phyloP scores from a whole-genome alignment of 2,888 invertebrate species.

The Drosophila pullipes region DNA sequence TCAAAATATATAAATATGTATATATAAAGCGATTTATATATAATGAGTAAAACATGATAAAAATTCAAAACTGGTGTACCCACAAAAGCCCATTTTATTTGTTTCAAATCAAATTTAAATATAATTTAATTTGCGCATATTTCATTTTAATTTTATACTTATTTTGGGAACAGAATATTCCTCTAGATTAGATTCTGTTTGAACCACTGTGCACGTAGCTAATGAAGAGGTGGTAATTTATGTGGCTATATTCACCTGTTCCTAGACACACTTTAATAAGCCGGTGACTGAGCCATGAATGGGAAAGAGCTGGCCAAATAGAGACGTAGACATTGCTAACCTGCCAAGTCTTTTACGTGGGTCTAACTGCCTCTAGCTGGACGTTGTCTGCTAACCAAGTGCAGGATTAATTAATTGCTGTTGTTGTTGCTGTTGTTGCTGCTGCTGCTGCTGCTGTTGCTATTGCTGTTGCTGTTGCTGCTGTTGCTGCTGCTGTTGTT shows the following conservation, averaged over 20 bases:
- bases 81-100: too few relatives aligned
- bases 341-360: slow-evolving; percentile 46
- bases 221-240: slow-evolving; percentile 83
- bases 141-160: not conserved
- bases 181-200: not conserved
- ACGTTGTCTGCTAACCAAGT: slow-evolving; percentile 60
- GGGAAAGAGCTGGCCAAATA: slow-evolving; percentile 58
- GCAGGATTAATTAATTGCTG: slow-evolving; percentile 78
- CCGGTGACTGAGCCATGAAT: slow-evolving; percentile 64
- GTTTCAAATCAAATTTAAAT: not conserved
- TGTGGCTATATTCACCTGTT: slow-evolving; percentile 76
- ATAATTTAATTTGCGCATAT: not conserved
- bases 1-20: not conserved
- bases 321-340: slow-evolving; percentile 48
- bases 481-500: slow-evolving; percentile 8
- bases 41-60: not conserved
- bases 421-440: slow-evolving; percentile 15
- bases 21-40: not conserved
- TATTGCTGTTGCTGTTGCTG: slow-evolving; percentile 3
- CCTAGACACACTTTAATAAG: slow-evolving; percentile 77
- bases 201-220: slow-evolving; percentile 58
- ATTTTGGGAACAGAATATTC: not conserved
- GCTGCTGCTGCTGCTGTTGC: slow-evolving; percentile 20
- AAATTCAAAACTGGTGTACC: not conserved
- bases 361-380: slow-evolving; percentile 40